These are phyloP conservation scores for Drosophila pegasa DNA, from an alignment of 2,888 invertebrate genomes.

Conservation along the genomic window DNA sequence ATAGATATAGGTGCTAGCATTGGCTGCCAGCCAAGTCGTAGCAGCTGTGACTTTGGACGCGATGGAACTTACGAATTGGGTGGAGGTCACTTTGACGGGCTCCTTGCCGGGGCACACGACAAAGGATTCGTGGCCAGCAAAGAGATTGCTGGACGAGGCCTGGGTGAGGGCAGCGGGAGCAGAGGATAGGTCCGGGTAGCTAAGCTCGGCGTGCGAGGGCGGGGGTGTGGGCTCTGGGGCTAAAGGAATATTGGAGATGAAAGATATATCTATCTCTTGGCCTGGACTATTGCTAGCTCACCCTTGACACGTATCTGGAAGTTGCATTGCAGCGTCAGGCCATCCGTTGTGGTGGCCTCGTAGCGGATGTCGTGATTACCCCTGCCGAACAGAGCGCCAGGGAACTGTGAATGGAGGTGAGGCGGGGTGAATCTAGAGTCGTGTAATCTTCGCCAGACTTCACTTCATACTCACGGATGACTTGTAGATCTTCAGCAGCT, in stretches of 20 bases:
- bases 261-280: neutral
- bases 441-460: too few relatives aligned
- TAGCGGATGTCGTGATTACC: constrained; percentile 88
- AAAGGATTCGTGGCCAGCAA: constrained; percentile 81
- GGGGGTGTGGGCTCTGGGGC: constrained; percentile 34
- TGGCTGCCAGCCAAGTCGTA: constrained; percentile 19
- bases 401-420: constrained; percentile 84
- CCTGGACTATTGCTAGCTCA: constrained; percentile 68
- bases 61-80: constrained; percentile 83
- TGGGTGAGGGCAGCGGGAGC: constrained; percentile 38
- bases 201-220: constrained; percentile 12
- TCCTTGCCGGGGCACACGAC: constrained; percentile 83
- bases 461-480: constrained; percentile 85
- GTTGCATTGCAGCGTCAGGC: constrained; percentile 87
- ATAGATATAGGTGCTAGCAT: neutral
- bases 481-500: constrained; percentile 85
- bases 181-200: constrained; percentile 19
- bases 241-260: constrained; percentile 2
- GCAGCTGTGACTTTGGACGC: constrained; percentile 18
- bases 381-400: constrained; percentile 87
- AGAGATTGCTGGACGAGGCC: constrained; percentile 28
- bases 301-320: constrained; percentile 88
- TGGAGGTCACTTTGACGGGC: constrained; percentile 81
- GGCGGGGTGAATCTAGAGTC: neutral
- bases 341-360: constrained; percentile 88